Evolutionary conservation across 2,113 vertebrate genomes (phyloP).

Genomic region (Corythaeola cristata): DNA sequence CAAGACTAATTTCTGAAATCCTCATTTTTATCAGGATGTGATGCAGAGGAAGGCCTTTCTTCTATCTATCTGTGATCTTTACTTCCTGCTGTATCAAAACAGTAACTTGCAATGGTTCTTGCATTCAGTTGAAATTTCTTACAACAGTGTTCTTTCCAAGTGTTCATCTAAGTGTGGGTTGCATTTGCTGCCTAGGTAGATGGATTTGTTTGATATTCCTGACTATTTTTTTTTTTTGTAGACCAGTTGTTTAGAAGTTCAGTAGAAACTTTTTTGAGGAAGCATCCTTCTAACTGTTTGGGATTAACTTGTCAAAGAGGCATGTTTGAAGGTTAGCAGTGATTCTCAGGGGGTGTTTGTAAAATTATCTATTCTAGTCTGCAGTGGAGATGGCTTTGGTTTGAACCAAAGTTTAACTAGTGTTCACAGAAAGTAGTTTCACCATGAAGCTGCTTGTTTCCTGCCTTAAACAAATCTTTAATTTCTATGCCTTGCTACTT

Average conservation of each 20-base stretch:
- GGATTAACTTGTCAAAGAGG: background rate
- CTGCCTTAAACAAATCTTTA: background rate
- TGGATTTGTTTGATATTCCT: background rate
- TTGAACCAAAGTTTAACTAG: background rate
- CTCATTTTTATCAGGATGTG: background rate
- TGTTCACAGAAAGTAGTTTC: background rate
- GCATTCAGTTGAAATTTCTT: background rate
- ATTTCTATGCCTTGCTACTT: background rate
- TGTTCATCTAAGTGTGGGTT: background rate
- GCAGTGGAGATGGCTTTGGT: background rate
- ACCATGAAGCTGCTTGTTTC: background rate
- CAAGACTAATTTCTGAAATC: background rate
- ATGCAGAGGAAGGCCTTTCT: background rate
- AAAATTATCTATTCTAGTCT: background rate
- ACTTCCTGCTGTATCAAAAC: background rate
- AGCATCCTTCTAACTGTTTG: background rate
- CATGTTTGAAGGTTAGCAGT: background rate
- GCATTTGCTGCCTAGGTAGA: background rate
- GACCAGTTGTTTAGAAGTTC: background rate
- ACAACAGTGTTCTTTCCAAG: background rate
- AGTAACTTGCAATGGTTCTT: background rate
- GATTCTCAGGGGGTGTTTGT: background rate
- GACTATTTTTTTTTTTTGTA: background rate
- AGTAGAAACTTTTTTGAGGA: background rate
- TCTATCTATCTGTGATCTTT: background rate